These are phyloP conservation scores for Panurus biarmicus DNA, from an alignment of 2,113 vertebrate species.

Conservation along the genomic window DNA sequence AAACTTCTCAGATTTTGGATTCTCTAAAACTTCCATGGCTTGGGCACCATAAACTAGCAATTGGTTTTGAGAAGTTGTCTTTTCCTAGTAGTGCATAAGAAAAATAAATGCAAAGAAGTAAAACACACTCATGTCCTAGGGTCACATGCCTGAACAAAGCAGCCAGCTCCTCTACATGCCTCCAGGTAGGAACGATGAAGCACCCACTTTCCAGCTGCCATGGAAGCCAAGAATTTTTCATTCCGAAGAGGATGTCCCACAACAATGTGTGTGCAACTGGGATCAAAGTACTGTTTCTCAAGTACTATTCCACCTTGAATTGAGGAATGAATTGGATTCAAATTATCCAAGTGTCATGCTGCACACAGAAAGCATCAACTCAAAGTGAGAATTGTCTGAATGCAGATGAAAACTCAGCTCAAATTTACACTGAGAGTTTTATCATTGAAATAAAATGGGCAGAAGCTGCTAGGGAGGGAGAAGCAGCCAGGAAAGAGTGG, in stretches of 20 bases:
- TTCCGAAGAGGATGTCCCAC: conserved; percentile 94
- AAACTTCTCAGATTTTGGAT: not conserved
- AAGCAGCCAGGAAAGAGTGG: not conserved
- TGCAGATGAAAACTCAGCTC: not conserved
- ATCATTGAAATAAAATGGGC: not conserved
- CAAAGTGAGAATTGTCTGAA: not conserved
- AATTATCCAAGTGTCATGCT: not conserved
- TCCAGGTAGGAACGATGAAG: conserved; percentile 95
- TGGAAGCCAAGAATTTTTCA: conserved; percentile 92
- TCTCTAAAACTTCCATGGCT: not conserved
- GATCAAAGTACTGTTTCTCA: conserved; percentile 93
- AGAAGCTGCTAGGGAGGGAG: not conserved
- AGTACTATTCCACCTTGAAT: conserved; percentile 83
- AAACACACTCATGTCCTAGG: not conserved
- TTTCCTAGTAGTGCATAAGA: not conserved
- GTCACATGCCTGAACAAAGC: conserved; percentile 79
- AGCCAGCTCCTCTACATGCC: conserved; percentile 78
- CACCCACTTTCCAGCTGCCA: conserved; percentile 98
- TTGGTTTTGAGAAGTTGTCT: not conserved
- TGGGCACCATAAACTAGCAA: not conserved
- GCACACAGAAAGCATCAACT: not conserved
- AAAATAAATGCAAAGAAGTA: not conserved
- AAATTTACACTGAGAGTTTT: not conserved
- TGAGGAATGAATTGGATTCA: not conserved
- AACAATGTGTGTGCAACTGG: conserved; percentile 91